A percentile compares a stretch with the other conserved stretches of the same genome.
These are phyloP conservation scores for Bergia sp. DNA, from an alignment of 92 coral and sea anemone genomes.

Conservation along the genomic window DNA sequence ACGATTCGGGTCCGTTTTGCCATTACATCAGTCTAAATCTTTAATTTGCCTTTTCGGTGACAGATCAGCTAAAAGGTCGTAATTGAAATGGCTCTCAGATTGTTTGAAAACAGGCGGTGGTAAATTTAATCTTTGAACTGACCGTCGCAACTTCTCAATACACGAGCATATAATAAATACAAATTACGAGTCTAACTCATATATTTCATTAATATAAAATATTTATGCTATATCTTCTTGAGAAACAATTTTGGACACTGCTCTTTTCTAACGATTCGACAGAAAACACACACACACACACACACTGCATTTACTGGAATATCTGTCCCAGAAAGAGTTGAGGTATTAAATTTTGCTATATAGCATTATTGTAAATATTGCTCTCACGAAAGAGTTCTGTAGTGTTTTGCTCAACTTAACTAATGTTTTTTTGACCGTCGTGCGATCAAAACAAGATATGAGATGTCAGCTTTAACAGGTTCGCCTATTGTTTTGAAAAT, in stretches of 20 bases:
- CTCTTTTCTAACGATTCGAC: no score
- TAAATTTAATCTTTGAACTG: no score
- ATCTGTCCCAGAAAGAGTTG: no score
- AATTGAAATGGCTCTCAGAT: no score
- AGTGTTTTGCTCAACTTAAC: background rate
- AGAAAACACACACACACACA: no score
- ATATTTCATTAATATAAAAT: no score
- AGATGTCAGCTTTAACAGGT: background rate
- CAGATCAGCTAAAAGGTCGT: background rate
- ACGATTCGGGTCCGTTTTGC: background rate
- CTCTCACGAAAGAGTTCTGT: background rate
- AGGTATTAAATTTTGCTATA: no score
- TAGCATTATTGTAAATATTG: background rate
- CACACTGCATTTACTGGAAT: no score
- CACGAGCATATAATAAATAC: background rate
- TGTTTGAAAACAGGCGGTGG: no score
- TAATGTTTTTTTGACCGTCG: background rate
- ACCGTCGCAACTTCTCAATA: background rate
- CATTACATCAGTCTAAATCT: background rate
- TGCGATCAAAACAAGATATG: background rate
- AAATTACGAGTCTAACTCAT: no score
- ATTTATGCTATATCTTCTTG: no score
- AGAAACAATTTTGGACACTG: no score
- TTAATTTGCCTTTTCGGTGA: background rate
- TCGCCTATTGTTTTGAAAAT: background rate